Evolutionary conservation across 2,888 invertebrate species (phyloP), one percentile per base, ranked within the genome.

Genomic region (Tenthredo scrophulariae): DNA sequence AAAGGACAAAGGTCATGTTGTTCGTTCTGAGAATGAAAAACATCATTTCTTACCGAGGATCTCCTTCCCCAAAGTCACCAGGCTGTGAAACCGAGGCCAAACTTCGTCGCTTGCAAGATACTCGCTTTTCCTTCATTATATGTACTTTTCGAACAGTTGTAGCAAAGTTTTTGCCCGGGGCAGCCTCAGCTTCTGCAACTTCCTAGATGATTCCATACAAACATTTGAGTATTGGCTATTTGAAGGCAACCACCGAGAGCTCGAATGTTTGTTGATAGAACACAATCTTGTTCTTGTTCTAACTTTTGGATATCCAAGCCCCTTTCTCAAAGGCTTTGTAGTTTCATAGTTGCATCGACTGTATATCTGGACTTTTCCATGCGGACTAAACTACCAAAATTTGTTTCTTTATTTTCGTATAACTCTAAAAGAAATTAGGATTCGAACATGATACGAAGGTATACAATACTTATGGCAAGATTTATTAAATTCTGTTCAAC

Each of bases 221-320:
- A 18, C 29, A 54, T 77, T 50, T 33, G 46, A 50, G 46, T 29
- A 13, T 18, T 26, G 15, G 7, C 29, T 77, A 33, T 77, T 29
- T 33, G 33, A 54, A 77, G 18, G 9, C 50, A 54, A 54, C 26
- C 50, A 77, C 33, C 15, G 77, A 54, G 50, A 46, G 18, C 50
- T 46, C 29, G 15, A 33, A 50, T 77, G 33, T 77, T 77, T 77
- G 54, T 77, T 29, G 18, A 46, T 77, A 40, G 18, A 54, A 77
- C 18, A 29, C 33, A 33, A 77, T 77, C 54, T 26, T 74, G 26
- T 43, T 77, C 33, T 18, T 54, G 50, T 50, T 37, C 46, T 33
- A 50, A 77, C 46, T 77, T 77, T 77, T 54, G 40, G 43, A 33
- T 70, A 37, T 46, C 15, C 22, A 18, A 22, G 40, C 40, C 75